Percentiles rank a stretch among this genome's conserved stretches.
phyloP scores from a whole-genome alignment of 2,113 vertebrate genomes.

The Gavialis gangeticus region DNA sequence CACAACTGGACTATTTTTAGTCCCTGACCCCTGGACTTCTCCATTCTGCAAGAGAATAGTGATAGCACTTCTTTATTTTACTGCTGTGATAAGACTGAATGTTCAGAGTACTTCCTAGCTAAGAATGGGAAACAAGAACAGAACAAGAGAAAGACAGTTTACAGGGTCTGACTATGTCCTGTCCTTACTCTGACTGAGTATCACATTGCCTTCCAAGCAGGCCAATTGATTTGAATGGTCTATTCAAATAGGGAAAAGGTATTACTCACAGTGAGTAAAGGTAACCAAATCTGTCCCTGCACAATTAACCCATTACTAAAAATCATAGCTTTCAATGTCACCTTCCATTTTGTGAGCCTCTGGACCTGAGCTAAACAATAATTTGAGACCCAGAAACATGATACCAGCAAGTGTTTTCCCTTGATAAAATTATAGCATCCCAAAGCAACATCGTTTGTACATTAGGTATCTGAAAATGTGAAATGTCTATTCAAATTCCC shows the following conservation, averaged over 20 bases:
- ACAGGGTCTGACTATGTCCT: background rate
- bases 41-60: background rate
- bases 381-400: background rate
- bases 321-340: background rate
- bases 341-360: constrained; percentile 23
- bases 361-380: background rate
- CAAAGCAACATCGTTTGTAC: background rate
- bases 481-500: constrained; percentile 56
- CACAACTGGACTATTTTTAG: no score
- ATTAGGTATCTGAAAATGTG: background rate
- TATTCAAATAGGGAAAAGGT: accelerated
- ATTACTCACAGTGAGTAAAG: background rate
- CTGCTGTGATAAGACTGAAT: background rate
- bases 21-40: background rate
- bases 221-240: background rate
- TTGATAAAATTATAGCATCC: constrained; percentile 19
- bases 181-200: background rate
- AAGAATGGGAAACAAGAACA: background rate
- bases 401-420: constrained; percentile 14
- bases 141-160: background rate
- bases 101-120: no score
- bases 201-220: background rate
- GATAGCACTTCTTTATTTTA: background rate
- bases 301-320: background rate
- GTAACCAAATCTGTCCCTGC: background rate